Evolutionary conservation across 2,888 invertebrate species (phyloP).

Genomic region (Bursaphelenchus okinawaensis): DNA sequence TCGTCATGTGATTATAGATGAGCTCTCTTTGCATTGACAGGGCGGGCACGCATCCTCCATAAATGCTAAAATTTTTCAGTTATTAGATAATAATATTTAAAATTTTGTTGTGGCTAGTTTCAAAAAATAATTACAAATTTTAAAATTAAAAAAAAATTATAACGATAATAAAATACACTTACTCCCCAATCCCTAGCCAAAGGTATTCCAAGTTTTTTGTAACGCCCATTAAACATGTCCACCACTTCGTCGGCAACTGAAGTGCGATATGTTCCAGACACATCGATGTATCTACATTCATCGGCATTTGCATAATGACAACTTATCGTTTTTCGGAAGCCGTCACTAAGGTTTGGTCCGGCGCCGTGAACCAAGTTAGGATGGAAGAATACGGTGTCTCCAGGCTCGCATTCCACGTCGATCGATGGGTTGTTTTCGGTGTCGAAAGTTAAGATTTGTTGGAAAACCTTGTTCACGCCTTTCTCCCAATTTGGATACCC

Average conservation of each 20-base stretch:
- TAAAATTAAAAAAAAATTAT: too few species aligned
- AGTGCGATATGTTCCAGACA: constrained; percentile 31
- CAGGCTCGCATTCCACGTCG: constrained; percentile 73
- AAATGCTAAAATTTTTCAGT: neutral
- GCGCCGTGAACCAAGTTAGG: constrained; percentile 79
- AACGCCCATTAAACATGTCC: constrained; percentile 35
- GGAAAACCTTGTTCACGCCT: constrained; percentile 70
- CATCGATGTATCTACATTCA: constrained; percentile 61
- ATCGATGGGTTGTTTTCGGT: constrained; percentile 59
- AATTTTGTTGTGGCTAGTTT: too few species aligned
- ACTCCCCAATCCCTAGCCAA: neutral
- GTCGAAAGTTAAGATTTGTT: constrained; percentile 66
- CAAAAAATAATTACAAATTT: too few species aligned
- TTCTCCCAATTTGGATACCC: constrained; percentile 69
- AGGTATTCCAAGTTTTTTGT: constrained; percentile 21
- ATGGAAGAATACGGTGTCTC: constrained; percentile 80
- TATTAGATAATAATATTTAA: neutral
- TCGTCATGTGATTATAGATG: too few species aligned
- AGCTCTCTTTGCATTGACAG: constrained; percentile 29
- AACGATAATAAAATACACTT: too few species aligned
- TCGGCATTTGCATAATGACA: constrained; percentile 73
- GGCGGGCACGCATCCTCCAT: neutral
- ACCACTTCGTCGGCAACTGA: constrained; percentile 36
- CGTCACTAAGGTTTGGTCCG: constrained; percentile 71
- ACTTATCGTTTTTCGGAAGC: constrained; percentile 75